Evolutionary conservation across 1,140 invertebrate species (phyloP), one percentile per base, ranked within the genome.

Genomic region (Drosophila varians): DNA sequence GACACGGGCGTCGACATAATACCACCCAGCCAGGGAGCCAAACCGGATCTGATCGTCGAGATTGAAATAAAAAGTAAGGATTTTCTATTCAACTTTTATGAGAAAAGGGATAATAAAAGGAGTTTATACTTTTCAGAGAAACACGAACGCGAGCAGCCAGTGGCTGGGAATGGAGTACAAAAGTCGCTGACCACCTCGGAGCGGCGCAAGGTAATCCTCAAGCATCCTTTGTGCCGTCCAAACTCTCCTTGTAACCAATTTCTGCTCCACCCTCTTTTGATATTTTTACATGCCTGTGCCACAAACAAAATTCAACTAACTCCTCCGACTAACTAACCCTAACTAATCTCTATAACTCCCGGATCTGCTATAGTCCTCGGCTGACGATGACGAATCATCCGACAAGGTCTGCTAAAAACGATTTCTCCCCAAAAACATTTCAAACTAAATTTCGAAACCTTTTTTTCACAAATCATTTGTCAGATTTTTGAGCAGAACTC

Each of bases 161-260:
- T 51, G 56, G 77, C 36, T 12, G 80, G 70, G n/a, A 86, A 79
- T 34, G 77, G 80, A 7, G 56, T 90, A 36, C 94, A 94, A 14
- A 95, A 95, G 90, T 95, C 95, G 1, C 94, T 95, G 0, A 95
- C 94, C 66, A 96, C 95, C 0, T 95, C 95, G 0, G 95, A 96
- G 75, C 91, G 95, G 11, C 92, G 95, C 61, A 95, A 94, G 91
- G 90, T 90, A 8, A 14, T 16, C 8, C 23, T 12, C 8, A 1
- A 7, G 18, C 23, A n/a, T n/a, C n/a, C n/a, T n/a, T n/a, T n/a
- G n/a, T n/a, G n/a, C n/a, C n/a, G n/a, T n/a, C n/a, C n/a, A n/a
- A n/a, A n/a, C n/a, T n/a, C n/a, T n/a, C n/a, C n/a, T n/a, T n/a
- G n/a, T n/a, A n/a, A n/a, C 5, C 7, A 40, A 3, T 45, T 49